Evolutionary conservation across 2,888 invertebrate species (phyloP).

Genomic region (Phasia obesa): DNA sequence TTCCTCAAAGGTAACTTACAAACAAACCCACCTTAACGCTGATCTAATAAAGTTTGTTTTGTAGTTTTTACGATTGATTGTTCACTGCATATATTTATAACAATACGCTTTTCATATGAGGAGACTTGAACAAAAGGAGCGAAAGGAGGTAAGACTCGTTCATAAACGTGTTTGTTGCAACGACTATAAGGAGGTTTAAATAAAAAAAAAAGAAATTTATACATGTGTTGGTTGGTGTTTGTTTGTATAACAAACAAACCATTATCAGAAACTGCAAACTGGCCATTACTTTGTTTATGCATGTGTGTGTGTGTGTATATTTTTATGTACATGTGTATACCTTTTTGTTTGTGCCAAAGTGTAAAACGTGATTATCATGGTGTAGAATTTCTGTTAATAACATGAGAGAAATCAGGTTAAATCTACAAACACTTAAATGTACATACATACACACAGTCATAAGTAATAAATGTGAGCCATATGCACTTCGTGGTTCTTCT

Average conservation of each 20-base stretch:
- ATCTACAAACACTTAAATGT: conserved; percentile 62
- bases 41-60: conserved; percentile 22
- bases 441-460: conserved; percentile 22
- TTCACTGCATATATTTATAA: background rate
- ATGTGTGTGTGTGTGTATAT: background rate
- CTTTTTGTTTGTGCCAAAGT: background rate
- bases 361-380: conserved; percentile 55
- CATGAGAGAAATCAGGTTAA: conserved; percentile 64
- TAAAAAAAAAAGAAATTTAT: background rate
- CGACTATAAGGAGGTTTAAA: background rate
- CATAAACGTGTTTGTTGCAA: conserved; percentile 4
- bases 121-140: no score
- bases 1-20: background rate
- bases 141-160: background rate
- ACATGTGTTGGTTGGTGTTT: background rate
- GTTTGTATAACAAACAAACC: conserved; percentile 16
- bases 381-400: conserved; percentile 56
- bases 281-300: conserved; percentile 22
- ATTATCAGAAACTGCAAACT: conserved; percentile 44
- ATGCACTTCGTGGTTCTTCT: conserved; percentile 1
- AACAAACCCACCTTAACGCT: background rate
- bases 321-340: background rate
- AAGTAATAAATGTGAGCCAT: conserved; percentile 19
- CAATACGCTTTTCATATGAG: conserved; percentile 31
- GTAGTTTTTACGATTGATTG: background rate